Percentiles rank a stretch among this genome's conserved stretches.
Evolutionary conservation across 2,888 invertebrate species (phyloP).

Genomic region (Phrixothrix hirtus): DNA sequence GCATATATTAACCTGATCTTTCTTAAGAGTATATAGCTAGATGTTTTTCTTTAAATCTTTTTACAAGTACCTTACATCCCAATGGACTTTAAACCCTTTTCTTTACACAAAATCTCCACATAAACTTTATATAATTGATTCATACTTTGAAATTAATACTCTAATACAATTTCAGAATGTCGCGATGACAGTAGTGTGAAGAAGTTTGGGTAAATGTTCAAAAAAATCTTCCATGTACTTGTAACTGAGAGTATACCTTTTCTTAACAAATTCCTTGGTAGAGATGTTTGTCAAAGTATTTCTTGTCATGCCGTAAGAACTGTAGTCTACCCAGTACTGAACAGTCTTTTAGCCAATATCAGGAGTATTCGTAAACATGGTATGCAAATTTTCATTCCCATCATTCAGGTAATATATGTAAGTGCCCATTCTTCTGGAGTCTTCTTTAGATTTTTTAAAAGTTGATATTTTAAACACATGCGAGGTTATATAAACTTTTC

Average conservation of each 20-base stretch:
- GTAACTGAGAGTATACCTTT: slow-evolving; percentile 11
- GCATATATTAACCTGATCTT: slow-evolving; percentile 35
- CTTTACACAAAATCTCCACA: slow-evolving; percentile 13
- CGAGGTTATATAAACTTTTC: background rate
- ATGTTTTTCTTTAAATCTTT: slow-evolving; percentile 26
- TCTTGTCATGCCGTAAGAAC: slow-evolving; percentile 20
- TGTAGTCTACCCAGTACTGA: slow-evolving; percentile 11
- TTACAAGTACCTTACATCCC: slow-evolving; percentile 22
- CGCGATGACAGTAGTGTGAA: slow-evolving; percentile 16
- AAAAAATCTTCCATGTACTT: slow-evolving; percentile 13
- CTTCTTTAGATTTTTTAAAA: background rate
- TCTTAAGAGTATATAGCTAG: slow-evolving; percentile 28
- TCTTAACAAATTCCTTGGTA: slow-evolving; percentile 12
- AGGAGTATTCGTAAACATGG: slow-evolving; percentile 14
- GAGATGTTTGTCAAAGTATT: slow-evolving; percentile 6
- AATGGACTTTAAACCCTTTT: slow-evolving; percentile 19
- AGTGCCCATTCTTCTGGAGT: slow-evolving; percentile 2
- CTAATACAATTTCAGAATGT: slow-evolving; percentile 3
- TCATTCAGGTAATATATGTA: slow-evolving; percentile 10
- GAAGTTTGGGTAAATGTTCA: slow-evolving; percentile 15
- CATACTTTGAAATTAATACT: slow-evolving; percentile 26
- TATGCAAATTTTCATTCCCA: slow-evolving; percentile 12
- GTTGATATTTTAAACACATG: slow-evolving; percentile 2
- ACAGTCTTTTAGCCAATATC: slow-evolving; percentile 14
- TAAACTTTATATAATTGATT: slow-evolving; percentile 31